phyloP scores from a whole-genome alignment of 2,888 invertebrate genomes.

The Phaonia tiefii region DNA sequence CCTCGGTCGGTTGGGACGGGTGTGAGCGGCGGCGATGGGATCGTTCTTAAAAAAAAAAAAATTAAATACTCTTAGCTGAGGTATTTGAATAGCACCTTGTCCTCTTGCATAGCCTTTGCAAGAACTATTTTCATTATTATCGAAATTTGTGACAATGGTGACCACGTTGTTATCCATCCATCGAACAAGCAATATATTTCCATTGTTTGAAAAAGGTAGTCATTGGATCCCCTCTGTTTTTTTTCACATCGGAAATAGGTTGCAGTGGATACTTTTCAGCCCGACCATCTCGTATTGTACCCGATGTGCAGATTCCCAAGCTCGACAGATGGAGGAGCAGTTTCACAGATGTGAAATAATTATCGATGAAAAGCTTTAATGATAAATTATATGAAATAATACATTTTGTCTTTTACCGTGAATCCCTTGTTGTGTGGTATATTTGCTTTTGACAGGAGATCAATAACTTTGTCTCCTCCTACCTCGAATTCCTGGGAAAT shows the following conservation, averaged over 20 bases:
- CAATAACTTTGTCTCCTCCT: slow-evolving; percentile 35
- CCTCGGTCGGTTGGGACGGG: too few species aligned
- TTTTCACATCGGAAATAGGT: too few species aligned
- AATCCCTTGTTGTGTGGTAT: slow-evolving; percentile 39
- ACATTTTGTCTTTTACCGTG: background rate
- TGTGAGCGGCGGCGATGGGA: too few species aligned
- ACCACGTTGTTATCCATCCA: background rate
- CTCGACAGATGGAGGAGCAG: background rate
- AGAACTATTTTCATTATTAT: slow-evolving; percentile 15
- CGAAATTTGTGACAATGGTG: background rate
- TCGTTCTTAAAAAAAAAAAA: too few species aligned
- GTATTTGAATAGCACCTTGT: slow-evolving; percentile 27
- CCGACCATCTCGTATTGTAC: too few species aligned
- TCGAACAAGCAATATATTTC: too few species aligned
- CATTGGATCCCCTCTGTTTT: background rate
- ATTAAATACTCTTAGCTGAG: too few species aligned
- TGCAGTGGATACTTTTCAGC: too few species aligned
- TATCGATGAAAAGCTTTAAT: too few species aligned
- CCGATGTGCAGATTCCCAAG: slow-evolving; percentile 1
- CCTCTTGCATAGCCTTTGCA: slow-evolving; percentile 11
- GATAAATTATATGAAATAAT: background rate
- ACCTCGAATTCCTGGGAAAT: background rate
- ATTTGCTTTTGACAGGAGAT: slow-evolving; percentile 18
- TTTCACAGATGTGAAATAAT: background rate
- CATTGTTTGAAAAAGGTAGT: background rate